Evolutionary conservation across 1,140 invertebrate species (phyloP).

Genomic region (Lycorma delicatula): DNA sequence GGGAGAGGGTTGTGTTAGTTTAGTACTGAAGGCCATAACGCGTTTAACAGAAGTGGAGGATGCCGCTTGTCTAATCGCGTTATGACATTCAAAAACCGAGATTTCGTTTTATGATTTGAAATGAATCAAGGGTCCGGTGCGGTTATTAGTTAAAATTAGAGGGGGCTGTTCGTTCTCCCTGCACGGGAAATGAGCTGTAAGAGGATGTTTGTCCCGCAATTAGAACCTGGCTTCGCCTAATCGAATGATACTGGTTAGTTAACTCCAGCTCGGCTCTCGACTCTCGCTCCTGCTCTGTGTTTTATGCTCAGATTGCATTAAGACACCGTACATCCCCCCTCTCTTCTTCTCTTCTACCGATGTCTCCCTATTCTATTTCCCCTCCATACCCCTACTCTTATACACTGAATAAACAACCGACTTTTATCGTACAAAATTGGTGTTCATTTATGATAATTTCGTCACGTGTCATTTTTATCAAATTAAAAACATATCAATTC

Average conservation of each 20-base stretch:
- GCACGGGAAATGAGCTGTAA: not conserved
- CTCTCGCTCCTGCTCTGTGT: not conserved
- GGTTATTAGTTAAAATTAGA: conserved; percentile 5
- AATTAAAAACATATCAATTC: too few relatives aligned
- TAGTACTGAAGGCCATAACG: too few relatives aligned
- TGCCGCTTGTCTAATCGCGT: too few relatives aligned
- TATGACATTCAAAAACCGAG: conserved; percentile 2
- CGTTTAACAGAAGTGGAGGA: too few relatives aligned
- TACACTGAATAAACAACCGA: too few relatives aligned
- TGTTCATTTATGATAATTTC: too few relatives aligned
- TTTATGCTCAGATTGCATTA: conserved; percentile 1
- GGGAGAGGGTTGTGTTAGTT: too few relatives aligned
- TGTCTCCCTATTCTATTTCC: too few relatives aligned
- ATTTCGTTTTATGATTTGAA: conserved; percentile 6
- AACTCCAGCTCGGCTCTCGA: not conserved
- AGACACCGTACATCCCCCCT: not conserved
- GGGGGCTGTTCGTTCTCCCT: not conserved
- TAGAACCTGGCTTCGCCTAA: conserved; percentile 3
- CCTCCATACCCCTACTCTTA: too few relatives aligned
- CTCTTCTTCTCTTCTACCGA: too few relatives aligned
- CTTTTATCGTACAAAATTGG: too few relatives aligned
- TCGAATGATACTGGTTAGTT: conserved; percentile 5
- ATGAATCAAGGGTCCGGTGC: not conserved
- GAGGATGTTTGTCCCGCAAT: conserved; percentile 3
- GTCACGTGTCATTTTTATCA: too few relatives aligned